Conservation (phyloP, 2,113 vertebrate species). For the Tricholaema leucomelas region DNA sequence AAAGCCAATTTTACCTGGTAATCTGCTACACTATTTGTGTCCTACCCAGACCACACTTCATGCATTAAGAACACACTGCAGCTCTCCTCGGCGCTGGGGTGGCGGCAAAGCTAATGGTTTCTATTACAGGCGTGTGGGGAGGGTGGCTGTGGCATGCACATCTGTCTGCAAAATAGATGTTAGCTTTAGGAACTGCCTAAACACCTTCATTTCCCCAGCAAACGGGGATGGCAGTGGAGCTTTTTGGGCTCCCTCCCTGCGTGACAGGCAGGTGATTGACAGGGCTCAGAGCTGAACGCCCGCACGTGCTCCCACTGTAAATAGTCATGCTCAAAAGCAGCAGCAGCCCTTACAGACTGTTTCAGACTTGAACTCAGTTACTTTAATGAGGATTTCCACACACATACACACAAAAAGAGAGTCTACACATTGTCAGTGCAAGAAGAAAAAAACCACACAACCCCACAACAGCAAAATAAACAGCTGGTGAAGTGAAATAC, state of each 20-base stretch:
- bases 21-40: slow-evolving; percentile 76
- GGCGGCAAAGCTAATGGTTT: slow-evolving; percentile 61
- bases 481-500: slow-evolving; percentile 50
- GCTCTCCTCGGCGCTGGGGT: slow-evolving; percentile 43
- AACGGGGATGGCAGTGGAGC: not conserved
- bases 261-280: slow-evolving; percentile 54
- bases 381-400: slow-evolving; percentile 68
- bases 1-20: slow-evolving; percentile 78
- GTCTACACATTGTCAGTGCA: not conserved
- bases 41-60: slow-evolving; percentile 61
- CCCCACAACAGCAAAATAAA: slow-evolving; percentile 19
- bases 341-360: slow-evolving; percentile 5
- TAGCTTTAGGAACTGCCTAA: slow-evolving; percentile 34
- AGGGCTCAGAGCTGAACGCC: slow-evolving; percentile 31
- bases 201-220: slow-evolving; percentile 34
- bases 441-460: not conserved
- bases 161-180: slow-evolving; percentile 43
- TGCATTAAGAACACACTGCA: slow-evolving; percentile 68
- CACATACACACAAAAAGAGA: not conserved
- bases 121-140: slow-evolving; percentile 42
- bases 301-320: slow-evolving; percentile 59
- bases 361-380: slow-evolving; percentile 31
- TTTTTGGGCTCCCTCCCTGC: not conserved
- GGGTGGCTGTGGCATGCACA: slow-evolving; percentile 14
- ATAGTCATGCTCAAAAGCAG: slow-evolving; percentile 41